These are phyloP conservation scores for Florisuga fusca DNA, from an alignment of 2,797 vertebrate species.

Conservation along the genomic window DNA sequence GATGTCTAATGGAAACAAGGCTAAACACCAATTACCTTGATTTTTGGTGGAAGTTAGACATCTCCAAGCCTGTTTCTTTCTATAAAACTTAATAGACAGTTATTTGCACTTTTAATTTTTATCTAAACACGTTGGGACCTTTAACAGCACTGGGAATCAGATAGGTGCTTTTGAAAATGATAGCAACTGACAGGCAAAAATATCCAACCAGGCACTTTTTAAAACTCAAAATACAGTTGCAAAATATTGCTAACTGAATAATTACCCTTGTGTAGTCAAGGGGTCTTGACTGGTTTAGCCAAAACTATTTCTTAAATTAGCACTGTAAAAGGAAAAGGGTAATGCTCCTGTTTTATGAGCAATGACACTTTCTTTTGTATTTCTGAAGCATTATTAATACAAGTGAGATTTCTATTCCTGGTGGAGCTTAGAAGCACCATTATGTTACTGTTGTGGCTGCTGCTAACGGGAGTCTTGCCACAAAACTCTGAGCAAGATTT, in stretches of 20 bases:
- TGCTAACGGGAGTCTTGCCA: neutral
- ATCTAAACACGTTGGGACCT: neutral
- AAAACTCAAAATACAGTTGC: neutral
- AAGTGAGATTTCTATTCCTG: neutral
- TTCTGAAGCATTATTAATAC: neutral
- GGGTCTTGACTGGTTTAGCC: neutral
- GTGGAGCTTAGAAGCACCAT: neutral
- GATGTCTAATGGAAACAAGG: neutral
- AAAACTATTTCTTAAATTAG: neutral
- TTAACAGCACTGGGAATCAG: neutral
- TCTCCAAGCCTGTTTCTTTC: neutral
- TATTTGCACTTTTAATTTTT: neutral
- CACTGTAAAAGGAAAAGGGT: neutral
- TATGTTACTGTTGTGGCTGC: neutral
- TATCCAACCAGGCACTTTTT: neutral
- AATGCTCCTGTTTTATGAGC: neutral
- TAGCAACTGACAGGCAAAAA: neutral
- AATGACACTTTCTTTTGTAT: neutral
- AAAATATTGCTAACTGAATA: neutral
- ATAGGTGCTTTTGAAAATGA: neutral
- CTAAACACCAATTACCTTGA: neutral
- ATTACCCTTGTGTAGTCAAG: neutral
- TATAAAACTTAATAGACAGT: neutral
- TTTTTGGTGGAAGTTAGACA: neutral
- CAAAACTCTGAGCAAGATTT: neutral